These are phyloP conservation scores for Lepisosteus oculatus DNA, from an alignment of 2,113 vertebrate genomes.

Conservation along the genomic window DNA sequence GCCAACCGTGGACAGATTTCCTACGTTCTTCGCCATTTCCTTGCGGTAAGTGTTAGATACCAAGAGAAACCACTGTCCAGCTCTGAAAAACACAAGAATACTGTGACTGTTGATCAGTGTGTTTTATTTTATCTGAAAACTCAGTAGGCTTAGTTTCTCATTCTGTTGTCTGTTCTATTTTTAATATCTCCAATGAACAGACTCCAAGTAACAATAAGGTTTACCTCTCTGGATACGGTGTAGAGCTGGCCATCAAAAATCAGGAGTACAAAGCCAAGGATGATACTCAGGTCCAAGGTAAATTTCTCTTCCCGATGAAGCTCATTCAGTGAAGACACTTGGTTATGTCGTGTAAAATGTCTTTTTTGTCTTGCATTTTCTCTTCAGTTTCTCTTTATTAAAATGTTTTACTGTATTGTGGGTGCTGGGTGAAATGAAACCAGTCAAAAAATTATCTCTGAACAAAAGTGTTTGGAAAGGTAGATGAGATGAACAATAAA, in stretches of 20 bases:
- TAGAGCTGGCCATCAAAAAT: slow-evolving; percentile 96
- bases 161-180: background rate
- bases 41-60: slow-evolving; percentile 67
- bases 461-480: no score
- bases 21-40: slow-evolving; percentile 87
- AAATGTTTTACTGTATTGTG: no score
- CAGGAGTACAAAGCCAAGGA: slow-evolving; percentile 99
- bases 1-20: slow-evolving; percentile 75
- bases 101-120: background rate
- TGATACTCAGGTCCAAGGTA: slow-evolving; percentile 98
- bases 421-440: no score
- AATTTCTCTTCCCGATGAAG: slow-evolving; percentile 30
- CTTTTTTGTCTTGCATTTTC: background rate
- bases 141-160: background rate
- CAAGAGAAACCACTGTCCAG: background rate
- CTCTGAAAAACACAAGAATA: background rate
- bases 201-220: slow-evolving; percentile 77
- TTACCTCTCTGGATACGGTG: slow-evolving; percentile 90
- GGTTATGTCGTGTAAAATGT: no score
- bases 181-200: slow-evolving; percentile 55
- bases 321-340: no score
- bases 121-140: background rate
- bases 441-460: no score
- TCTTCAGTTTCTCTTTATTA: no score
- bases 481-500: no score